Conservation (phyloP, 2,888 invertebrate species). For the Hyposoter didymator region DNA sequence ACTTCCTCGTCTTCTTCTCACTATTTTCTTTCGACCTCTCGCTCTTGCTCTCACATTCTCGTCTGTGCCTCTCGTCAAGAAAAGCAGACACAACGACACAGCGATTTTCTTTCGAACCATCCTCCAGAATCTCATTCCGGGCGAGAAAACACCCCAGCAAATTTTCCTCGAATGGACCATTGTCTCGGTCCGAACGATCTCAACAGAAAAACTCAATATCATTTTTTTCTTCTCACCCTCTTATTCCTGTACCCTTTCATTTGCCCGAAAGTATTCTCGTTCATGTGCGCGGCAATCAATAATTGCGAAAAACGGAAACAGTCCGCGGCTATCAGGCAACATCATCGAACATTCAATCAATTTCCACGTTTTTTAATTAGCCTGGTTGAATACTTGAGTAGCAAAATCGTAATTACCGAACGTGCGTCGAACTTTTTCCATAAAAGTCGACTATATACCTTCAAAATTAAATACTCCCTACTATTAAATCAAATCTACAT, state of each 20-base stretch:
- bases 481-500: too few relatives aligned
- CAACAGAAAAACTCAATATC: conserved; percentile 46
- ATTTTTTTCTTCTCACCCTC: conserved; percentile 23
- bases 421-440: too few relatives aligned
- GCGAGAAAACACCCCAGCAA: conserved; percentile 33
- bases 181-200: conserved; percentile 14
- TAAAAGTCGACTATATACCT: too few relatives aligned
- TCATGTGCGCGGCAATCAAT: conserved; percentile 4
- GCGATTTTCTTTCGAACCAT: conserved; percentile 50
- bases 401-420: too few relatives aligned
- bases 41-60: neutral
- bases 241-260: neutral
- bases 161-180: conserved; percentile 24
- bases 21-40: neutral
- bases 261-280: conserved; percentile 43
- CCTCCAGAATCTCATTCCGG: conserved; percentile 36
- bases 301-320: neutral
- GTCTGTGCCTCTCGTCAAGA: conserved; percentile 10
- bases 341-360: conserved; percentile 49
- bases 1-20: neutral
- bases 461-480: too few relatives aligned
- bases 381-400: too few relatives aligned
- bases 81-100: conserved; percentile 21
- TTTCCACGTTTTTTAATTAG: neutral
- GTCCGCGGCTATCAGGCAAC: conserved; percentile 4